phyloP scores from a whole-genome alignment of 2,888 invertebrate species.

The Idaea dimidiata region DNA sequence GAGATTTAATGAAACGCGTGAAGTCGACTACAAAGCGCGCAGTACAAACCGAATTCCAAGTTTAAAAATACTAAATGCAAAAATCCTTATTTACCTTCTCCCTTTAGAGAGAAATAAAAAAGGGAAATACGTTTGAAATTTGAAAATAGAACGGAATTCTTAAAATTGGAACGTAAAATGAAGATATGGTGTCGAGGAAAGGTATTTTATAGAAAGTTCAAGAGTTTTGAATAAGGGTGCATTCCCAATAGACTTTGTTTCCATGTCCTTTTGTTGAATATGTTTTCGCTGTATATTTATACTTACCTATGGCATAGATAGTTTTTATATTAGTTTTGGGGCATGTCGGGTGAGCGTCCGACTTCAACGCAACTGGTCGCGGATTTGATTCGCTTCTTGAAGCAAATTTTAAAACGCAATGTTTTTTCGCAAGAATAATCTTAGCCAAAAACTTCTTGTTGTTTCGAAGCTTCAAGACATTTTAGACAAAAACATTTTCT shows the following conservation, averaged over 20 bases:
- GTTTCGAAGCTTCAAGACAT: no score
- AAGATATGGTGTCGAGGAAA: background rate
- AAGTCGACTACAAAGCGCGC: background rate
- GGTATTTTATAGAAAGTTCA: slow-evolving; percentile 39
- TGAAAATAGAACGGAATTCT: background rate
- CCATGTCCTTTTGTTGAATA: slow-evolving; percentile 8
- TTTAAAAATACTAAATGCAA: background rate
- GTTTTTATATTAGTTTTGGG: no score
- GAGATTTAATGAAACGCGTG: background rate
- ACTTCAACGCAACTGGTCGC: no score
- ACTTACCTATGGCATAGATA: background rate
- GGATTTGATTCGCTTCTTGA: no score
- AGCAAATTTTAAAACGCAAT: no score
- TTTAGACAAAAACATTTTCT: no score
- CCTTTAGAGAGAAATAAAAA: background rate
- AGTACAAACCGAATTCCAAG: background rate
- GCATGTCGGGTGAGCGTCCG: no score
- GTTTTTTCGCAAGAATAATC: no score
- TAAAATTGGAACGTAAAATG: background rate
- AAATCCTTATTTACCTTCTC: background rate
- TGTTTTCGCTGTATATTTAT: background rate
- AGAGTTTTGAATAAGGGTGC: slow-evolving; percentile 26
- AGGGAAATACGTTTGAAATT: background rate
- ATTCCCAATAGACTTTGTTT: slow-evolving; percentile 15
- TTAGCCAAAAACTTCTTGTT: no score